Conservation (phyloP, 2,888 invertebrate species). For the Saturnia japonica region DNA sequence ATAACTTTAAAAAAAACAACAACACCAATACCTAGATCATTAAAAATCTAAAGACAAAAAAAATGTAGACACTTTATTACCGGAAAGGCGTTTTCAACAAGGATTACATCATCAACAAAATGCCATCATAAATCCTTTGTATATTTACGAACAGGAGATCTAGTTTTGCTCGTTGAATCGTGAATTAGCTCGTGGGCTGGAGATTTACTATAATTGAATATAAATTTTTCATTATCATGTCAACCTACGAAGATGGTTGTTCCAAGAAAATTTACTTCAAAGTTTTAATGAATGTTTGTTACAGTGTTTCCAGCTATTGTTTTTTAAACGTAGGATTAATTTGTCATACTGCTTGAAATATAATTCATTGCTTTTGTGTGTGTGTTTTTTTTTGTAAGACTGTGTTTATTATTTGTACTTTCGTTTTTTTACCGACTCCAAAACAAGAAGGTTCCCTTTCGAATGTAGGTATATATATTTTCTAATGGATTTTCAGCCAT, state of each 20-base stretch:
- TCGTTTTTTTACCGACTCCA: no score
- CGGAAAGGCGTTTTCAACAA: conserved; percentile 6
- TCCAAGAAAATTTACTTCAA: conserved; percentile 8
- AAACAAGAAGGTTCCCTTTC: no score
- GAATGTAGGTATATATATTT: no score
- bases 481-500: no score
- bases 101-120: conserved; percentile 7
- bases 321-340: not conserved
- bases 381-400: no score
- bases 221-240: conserved; percentile 9
- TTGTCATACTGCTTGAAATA: not conserved
- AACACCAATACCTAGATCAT: not conserved
- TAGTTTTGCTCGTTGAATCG: conserved; percentile 13
- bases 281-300: not conserved
- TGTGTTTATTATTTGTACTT: no score
- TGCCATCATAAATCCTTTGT: conserved; percentile 4
- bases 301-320: not conserved
- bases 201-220: conserved; percentile 12
- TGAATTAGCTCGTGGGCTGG: conserved; percentile 12
- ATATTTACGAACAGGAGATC: conserved; percentile 1
- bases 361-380: no score
- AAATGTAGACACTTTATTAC: conserved; percentile 10
- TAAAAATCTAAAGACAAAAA: conserved; percentile 3
- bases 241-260: conserved; percentile 9
- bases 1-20: not conserved